Base-by-base conservation (phyloP, 2,888 invertebrate genomes). In the Piscicola geometra region DNA sequence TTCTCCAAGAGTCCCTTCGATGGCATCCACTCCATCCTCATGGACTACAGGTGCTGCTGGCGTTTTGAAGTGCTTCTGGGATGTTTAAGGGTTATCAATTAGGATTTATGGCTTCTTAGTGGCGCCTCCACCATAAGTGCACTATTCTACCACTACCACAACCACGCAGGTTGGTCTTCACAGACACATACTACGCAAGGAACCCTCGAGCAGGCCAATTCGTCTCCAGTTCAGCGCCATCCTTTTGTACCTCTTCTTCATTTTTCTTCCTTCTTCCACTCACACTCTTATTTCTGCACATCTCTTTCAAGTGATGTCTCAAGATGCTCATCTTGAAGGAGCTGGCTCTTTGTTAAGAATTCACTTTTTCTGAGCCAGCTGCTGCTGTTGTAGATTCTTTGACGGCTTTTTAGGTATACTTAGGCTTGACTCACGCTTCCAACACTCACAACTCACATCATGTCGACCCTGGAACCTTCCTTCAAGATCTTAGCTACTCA, bases 11-110 rank as follows among this genome's bases (percentile, higher is more conserved):
- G 72, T 56, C 50, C 75, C 25, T 76, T 76, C 60, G 64, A 75
- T 56, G 76, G 76, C 60, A 36, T 76, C 32, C 32, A 30, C 28
- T 41, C 30, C 47, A 75, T 76, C 21, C n/a, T 75, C 12, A 68
- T 69, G 47, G 73, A 76, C 60, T 76, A 76, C 75, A 74, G 71
- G 76, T 76, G 50, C 52, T 52, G 33, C 25, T 0, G 21, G n/a
- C n/a, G 2, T 47, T 71, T 47, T 52, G 15, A 36, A 41, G 35
- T 9, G n/a, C 5, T 41, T 70, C 12, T 15, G 21, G 9, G 9
- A 47, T 15, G 9, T 47, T 47, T 47, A 47, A 47, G 50, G 50
- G n/a, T n/a, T n/a, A n/a, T n/a, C n/a, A n/a, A n/a, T n/a, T n/a
- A n/a, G n/a, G n/a, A n/a, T n/a, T n/a, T n/a, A n/a, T n/a, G n/a